Evolutionary conservation across 2,797 vertebrate species (phyloP), one percentile per base, ranked within the genome.

Genomic region (Protonibea diacanthus): DNA sequence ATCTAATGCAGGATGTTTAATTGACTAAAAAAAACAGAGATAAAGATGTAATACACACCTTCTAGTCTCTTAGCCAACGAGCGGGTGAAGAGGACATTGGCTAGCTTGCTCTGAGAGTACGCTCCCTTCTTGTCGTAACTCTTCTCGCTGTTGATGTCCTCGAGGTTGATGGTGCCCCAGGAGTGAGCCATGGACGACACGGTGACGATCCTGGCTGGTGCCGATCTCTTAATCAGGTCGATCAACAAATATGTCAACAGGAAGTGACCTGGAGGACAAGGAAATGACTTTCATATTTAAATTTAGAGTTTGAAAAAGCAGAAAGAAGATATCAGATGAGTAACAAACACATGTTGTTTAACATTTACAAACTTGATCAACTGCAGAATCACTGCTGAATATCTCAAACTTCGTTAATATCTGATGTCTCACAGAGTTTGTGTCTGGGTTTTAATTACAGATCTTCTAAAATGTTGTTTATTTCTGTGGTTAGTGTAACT

Each of bases 51-150:
- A 40, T 1, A 51, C 81, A n/a, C 15, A 97, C 97, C 97, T 94
- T 97, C 93, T 14, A 98, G 93, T 48, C 90, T 92, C 83, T 94
- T 94, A 0, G 96, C 96, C 89, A 99, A 87, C 2, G 96, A 96
- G 73, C 83, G 94, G 8, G 96, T 96, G 91, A 97, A 98, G 65
- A 98, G 96, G 63, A 99, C 48, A 0, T 98, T 99, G 0, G 97
- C 98, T 20, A 98, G 71, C 58, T 99, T 99, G 95, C 97, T 98
- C 88, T 99, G 96, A 3, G 96, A 90, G 80, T 99, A 99, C 15
- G 97, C 97, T 0, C 88, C 86, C 7, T 63, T 81, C 11, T 96
- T 82, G 3, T 88, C 74, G 81, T 99, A 99, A 70, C 84, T 84
- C 78, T 95, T 97, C 91, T 98, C 97, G 0, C 97, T 96, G 3